Conservation (phyloP, 2,797 vertebrate species). For the Alauda arvensis region DNA sequence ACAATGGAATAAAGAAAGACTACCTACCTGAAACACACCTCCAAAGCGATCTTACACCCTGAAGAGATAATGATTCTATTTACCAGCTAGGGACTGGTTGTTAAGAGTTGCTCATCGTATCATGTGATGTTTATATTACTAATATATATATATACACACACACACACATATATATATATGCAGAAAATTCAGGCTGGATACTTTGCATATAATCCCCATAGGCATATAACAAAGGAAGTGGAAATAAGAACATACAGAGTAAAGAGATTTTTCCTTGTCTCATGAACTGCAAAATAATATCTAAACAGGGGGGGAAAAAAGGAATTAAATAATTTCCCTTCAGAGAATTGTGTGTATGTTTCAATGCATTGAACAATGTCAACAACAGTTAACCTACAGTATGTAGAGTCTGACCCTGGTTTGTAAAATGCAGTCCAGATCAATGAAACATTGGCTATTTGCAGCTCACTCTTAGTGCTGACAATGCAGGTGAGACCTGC, state of each 20-base stretch:
- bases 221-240: background rate
- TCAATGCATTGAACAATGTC: background rate
- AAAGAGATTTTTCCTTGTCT: background rate
- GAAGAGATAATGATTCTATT: background rate
- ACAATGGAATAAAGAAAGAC: background rate
- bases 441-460: conserved; percentile 25
- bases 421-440: conserved; percentile 14
- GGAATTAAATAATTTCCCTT: background rate
- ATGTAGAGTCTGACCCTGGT: conserved; percentile 10
- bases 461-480: background rate
- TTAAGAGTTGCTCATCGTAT: background rate
- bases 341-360: background rate
- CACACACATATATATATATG: background rate
- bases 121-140: background rate
- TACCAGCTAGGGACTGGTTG: background rate
- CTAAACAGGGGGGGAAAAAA: background rate
- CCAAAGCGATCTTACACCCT: background rate
- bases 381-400: conserved; percentile 13
- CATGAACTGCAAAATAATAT: background rate
- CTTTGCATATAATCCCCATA: background rate
- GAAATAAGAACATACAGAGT: background rate
- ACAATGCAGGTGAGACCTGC: background rate
- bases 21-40: background rate
- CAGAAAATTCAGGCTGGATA: background rate
- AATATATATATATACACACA: background rate